Conservation (phyloP, 2,888 invertebrate species). For the Pseudococcus jackbeardsleyi region DNA sequence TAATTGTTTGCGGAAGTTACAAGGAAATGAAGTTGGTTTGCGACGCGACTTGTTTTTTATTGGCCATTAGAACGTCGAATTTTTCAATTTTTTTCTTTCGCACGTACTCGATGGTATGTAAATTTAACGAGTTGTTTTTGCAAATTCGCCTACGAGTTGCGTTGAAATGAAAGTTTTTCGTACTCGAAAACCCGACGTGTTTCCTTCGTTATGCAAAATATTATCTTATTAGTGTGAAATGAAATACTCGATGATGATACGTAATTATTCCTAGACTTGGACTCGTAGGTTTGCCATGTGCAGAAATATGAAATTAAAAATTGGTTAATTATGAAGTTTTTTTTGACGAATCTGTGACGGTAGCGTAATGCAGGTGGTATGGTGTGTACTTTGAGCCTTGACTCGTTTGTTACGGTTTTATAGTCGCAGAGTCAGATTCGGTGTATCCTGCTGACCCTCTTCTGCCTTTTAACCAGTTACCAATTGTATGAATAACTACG, state of each 20-base stretch:
- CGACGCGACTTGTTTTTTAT: slow-evolving; percentile 3
- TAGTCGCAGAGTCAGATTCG: slow-evolving; percentile 34
- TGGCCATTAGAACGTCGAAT: neutral
- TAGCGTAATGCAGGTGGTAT: neutral
- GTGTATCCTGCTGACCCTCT: slow-evolving; percentile 54
- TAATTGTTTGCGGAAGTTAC: slow-evolving; percentile 41
- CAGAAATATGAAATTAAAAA: neutral
- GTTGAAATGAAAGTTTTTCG: neutral
- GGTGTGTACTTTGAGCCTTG: slow-evolving; percentile 12
- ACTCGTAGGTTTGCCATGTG: neutral
- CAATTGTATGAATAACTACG: slow-evolving; percentile 5
- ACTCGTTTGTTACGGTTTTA: slow-evolving; percentile 53
- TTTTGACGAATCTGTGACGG: neutral
- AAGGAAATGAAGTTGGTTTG: neutral
- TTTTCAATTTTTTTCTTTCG: neutral
- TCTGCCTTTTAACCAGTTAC: neutral
- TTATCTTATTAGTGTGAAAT: slow-evolving; percentile 4
- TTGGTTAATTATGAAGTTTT: slow-evolving; percentile 36
- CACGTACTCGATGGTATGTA: neutral
- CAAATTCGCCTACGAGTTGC: neutral
- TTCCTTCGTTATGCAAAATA: neutral
- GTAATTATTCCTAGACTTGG: neutral
- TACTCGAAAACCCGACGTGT: neutral
- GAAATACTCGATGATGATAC: neutral
- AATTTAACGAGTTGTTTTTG: neutral